Percentiles rank a stretch among this genome's conserved stretches.
Conservation (phyloP, 2,113 vertebrate species). For the Archocentrus centrarchus region DNA sequence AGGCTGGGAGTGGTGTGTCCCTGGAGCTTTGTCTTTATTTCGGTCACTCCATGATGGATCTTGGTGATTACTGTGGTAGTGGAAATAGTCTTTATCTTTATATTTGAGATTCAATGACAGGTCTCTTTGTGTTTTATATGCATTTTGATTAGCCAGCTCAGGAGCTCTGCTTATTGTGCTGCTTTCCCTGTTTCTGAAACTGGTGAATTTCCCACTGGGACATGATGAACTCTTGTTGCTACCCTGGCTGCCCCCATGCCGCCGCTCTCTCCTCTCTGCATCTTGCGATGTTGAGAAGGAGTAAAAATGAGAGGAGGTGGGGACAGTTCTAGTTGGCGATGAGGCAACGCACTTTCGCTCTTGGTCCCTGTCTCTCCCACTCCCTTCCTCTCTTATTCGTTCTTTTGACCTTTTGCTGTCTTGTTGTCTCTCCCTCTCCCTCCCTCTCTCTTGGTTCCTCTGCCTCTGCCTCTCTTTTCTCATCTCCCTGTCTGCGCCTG, state of each 20-base stretch:
- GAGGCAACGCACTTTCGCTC: not conserved
- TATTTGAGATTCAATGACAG: not conserved
- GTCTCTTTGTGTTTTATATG: slow-evolving; percentile 10
- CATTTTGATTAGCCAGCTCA: slow-evolving; percentile 65
- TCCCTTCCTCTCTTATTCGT: slow-evolving; percentile 30
- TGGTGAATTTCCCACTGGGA: slow-evolving; percentile 71
- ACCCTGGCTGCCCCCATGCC: slow-evolving; percentile 70
- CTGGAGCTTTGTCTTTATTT: slow-evolving; percentile 17
- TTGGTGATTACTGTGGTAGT: not conserved
- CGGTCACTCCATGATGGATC: not conserved
- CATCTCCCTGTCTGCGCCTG: slow-evolving; percentile 66
- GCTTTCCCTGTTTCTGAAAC: not conserved
- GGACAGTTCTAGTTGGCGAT: slow-evolving; percentile 27
- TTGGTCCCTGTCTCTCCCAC: slow-evolving; percentile 20
- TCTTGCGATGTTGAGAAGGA: slow-evolving; percentile 61
- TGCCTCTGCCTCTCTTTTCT: slow-evolving; percentile 52
- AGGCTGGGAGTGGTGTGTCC: slow-evolving; percentile 53
- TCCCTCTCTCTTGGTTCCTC: slow-evolving; percentile 35
- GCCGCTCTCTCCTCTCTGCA: slow-evolving; percentile 54
- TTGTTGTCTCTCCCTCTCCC: slow-evolving; percentile 14
- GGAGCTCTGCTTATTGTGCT: not conserved
- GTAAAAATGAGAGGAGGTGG: slow-evolving; percentile 17
- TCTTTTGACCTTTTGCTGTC: slow-evolving; percentile 8
- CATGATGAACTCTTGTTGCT: slow-evolving; percentile 70
- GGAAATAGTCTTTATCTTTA: not conserved